phyloP scores from a whole-genome alignment of 2,113 vertebrate species.

The Anarhynchus alexandrinus region DNA sequence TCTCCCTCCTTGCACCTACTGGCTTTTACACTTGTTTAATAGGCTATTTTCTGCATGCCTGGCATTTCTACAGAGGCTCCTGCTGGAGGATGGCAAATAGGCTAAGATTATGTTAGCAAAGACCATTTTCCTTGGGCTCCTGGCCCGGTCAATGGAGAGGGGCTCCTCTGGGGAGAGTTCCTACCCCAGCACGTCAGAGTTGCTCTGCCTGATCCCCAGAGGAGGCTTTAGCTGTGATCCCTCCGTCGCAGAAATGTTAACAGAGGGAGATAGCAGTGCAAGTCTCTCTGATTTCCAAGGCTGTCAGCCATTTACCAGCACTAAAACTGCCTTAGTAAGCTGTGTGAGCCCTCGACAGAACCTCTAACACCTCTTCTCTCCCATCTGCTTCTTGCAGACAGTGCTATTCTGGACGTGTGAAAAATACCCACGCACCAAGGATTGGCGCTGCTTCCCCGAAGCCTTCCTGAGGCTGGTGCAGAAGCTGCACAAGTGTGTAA shows the following conservation, averaged over 20 bases:
- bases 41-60: not conserved
- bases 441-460: constrained; percentile 73
- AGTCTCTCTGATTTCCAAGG: not conserved
- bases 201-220: not conserved
- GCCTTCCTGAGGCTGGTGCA: constrained; percentile 77
- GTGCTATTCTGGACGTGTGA: constrained; percentile 85
- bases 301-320: constrained; percentile 25
- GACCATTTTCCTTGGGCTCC: not conserved
- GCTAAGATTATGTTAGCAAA: not conserved
- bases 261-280: not conserved
- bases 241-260: not conserved
- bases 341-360: constrained; percentile 45
- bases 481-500: constrained; percentile 81
- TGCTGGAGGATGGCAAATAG: not conserved
- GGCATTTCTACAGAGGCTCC: not conserved
- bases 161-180: not conserved
- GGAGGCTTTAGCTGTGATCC: not conserved
- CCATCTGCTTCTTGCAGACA: constrained; percentile 69
- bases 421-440: constrained; percentile 78
- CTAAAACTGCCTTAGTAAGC: constrained; percentile 23
- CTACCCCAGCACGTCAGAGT: not conserved
- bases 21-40: not conserved
- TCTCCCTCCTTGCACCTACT: not conserved
- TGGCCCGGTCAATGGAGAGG: not conserved
- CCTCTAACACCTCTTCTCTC: constrained; percentile 54